Conservation (phyloP, 2,797 vertebrate species). For the Schizopygopsis malacanthus region DNA sequence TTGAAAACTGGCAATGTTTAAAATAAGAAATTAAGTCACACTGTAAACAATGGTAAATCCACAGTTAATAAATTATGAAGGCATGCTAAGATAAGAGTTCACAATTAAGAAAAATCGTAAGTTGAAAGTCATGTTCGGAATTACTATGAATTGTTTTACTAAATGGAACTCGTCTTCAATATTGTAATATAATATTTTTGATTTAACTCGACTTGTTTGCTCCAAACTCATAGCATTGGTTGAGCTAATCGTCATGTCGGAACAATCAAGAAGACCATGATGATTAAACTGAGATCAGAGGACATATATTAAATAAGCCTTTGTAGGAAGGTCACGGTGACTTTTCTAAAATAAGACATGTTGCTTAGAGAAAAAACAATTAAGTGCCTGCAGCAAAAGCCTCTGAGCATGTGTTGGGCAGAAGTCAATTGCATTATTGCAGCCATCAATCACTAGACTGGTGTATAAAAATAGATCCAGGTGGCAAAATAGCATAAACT, state of each 20-base stretch:
- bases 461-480: slow-evolving; percentile 27
- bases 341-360: neutral
- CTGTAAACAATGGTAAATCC: neutral
- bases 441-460: slow-evolving; percentile 6
- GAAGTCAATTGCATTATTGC: slow-evolving; percentile 10
- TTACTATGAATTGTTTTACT: neutral
- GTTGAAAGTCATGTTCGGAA: neutral
- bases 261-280: neutral
- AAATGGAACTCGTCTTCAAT: neutral
- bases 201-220: neutral
- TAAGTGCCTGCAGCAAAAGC: neutral
- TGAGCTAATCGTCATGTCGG: neutral
- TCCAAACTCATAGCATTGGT: neutral
- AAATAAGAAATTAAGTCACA: neutral
- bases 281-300: neutral
- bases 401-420: neutral
- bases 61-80: neutral
- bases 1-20: neutral
- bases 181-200: too few relatives aligned
- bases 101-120: neutral
- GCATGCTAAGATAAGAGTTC: neutral
- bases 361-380: neutral
- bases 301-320: neutral
- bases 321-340: neutral
- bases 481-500: neutral